phyloP scores from a whole-genome alignment of 2,113 vertebrate genomes.

The Barnardius zonarius region DNA sequence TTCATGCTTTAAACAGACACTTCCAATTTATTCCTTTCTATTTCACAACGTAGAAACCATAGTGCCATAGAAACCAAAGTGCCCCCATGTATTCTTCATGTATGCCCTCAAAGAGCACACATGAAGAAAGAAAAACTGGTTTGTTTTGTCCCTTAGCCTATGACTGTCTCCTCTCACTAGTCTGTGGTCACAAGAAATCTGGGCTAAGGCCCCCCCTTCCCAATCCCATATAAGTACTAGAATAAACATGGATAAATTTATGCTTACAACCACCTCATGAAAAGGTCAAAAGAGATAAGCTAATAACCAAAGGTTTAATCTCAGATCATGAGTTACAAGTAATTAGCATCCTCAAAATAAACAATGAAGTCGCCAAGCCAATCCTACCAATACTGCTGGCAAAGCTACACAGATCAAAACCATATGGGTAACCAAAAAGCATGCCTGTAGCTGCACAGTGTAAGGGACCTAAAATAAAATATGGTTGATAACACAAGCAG shows the following conservation, averaged over 20 bases:
- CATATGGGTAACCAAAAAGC: background rate
- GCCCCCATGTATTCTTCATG: too few relatives aligned
- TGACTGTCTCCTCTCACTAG: background rate
- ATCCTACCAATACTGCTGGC: background rate
- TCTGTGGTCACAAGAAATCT: background rate
- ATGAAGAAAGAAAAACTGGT: background rate
- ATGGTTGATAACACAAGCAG: background rate
- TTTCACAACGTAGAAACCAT: background rate
- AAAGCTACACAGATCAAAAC: background rate
- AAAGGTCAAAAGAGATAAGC: background rate
- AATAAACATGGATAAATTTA: background rate
- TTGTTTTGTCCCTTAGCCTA: background rate
- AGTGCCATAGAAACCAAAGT: background rate
- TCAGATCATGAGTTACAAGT: background rate
- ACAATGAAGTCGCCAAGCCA: background rate
- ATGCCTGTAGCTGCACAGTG: background rate
- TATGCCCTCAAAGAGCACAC: background rate
- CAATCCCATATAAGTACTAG: background rate
- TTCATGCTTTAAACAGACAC: background rate
- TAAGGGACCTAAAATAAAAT: background rate
- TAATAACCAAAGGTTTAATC: background rate
- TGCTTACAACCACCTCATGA: background rate
- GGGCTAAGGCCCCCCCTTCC: background rate
- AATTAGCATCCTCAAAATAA: background rate
- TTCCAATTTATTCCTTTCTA: background rate